These are phyloP conservation scores for Neomicropteryx cornuta DNA, from an alignment of 1,140 invertebrate genomes.

Conservation along the genomic window DNA sequence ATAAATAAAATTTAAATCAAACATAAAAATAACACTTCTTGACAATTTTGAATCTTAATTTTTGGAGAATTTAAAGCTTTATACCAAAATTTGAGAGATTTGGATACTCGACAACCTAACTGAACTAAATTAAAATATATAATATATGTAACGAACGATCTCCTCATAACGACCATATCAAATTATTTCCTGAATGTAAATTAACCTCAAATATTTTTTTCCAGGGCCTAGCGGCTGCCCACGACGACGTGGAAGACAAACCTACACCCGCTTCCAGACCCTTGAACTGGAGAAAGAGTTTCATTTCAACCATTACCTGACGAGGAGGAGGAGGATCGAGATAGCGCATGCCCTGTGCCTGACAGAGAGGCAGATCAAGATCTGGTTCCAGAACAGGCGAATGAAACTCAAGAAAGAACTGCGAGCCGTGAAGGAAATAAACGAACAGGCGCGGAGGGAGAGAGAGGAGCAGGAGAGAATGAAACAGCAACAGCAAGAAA, in stretches of 20 bases:
- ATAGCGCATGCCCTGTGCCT: slow-evolving; percentile 93
- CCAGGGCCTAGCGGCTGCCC: slow-evolving; percentile 94
- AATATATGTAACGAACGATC: no score
- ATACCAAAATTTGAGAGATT: no score
- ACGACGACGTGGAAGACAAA: slow-evolving; percentile 84
- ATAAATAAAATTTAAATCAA: no score
- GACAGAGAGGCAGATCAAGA: slow-evolving; percentile 94
- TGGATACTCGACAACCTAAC: no score
- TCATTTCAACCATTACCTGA: slow-evolving; percentile 96
- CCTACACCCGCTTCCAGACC: slow-evolving; percentile 92
- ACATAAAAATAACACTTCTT: no score
- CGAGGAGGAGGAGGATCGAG: slow-evolving; percentile 88
- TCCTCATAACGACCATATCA: no score
- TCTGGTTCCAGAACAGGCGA: slow-evolving; percentile 94
- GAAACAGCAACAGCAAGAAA: slow-evolving; percentile 81
- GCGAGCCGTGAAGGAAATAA: slow-evolving; percentile 86
- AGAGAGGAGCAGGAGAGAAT: slow-evolving; percentile 83
- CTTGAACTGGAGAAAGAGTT: slow-evolving; percentile 96
- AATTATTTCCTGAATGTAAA: no score
- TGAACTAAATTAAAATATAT: no score
- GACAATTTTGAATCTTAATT: no score
- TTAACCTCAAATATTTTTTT: no score
- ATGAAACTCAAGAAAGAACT: slow-evolving; percentile 98
- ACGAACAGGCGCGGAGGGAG: slow-evolving; percentile 84
- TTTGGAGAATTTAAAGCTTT: no score